Base-by-base conservation (phyloP, 2,888 invertebrate species). In the Lymantria monacha region DNA sequence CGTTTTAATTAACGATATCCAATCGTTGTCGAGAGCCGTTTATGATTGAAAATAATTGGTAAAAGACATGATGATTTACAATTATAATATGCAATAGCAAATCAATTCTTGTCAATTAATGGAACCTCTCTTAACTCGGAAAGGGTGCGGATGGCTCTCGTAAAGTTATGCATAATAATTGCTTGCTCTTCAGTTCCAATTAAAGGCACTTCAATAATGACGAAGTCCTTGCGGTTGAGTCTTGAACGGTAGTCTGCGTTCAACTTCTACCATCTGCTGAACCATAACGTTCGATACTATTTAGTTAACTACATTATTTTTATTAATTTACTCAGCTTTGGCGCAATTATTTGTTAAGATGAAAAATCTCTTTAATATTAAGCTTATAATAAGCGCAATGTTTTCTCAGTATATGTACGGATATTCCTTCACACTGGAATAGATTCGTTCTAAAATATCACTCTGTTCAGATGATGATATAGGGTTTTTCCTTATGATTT, bases 131-230 rank as follows among this genome's bases (percentile, higher is more conserved):
- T 81, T 79, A 78, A 70, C 69, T 70, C 60, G 57, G 55, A 53
- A 44, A 60, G 65, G 30, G 68, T 63, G 69, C 60, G 61, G 72
- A 80, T 72, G 76, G 77, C 76, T 65, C 79, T 82, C 65, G 74
- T 74, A 73, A 83, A 85, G 82, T 83, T 84, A 83, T 85, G 86
- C 85, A 85, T 84, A 83, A 81, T 83, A 86, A 86, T 85, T 81
- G 79, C 72, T 77, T 70, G 73, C 80, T 78, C 80, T 80, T 81
- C 79, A 79, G 71, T 73, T 79, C 78, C 78, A 84, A 85, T 85
- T 85, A 82, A 74, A 79, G 74, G 70, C 78, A 74, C 73, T 80
- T 78, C 73, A 79, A 66, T 77, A 75, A 74, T 74, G 76, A 75
- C 67, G 71, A 72, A 75, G 67, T 76, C 66, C 69, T 68, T 72